Base-by-base conservation (phyloP, 2,888 invertebrate genomes). In the Drosophila yooni region DNA sequence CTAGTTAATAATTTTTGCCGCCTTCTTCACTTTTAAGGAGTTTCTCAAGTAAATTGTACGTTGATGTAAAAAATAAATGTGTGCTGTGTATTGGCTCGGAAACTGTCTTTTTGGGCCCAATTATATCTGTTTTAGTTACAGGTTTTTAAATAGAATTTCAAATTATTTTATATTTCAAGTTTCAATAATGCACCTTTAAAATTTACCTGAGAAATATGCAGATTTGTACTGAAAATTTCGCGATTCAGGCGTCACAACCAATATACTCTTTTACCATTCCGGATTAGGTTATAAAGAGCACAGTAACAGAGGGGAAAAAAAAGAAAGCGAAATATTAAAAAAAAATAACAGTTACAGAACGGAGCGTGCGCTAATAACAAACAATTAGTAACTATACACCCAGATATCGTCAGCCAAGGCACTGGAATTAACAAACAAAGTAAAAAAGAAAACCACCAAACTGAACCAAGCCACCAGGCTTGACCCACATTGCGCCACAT, bases 311-410 rank as follows among this genome's bases (percentile, higher is more conserved):
- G 46, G 2, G 15, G 8, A 25, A 46, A 46, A 18, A 10, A 38
- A 54, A 36, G 29, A n/a, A 38, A 46, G 25, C n/a, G 10, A 29
- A 48, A 58, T 10, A n/a, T 40, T 40, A 33, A 29, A 38, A 29
- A 63, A 53, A 56, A 53, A 36, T 73, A 78, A 89, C 88, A 88
- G 88, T 86, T 84, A 88, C 79, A 77, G 88, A 88, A 75, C 82
- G 66, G 70, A 68, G 38, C 34, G 63, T 53, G 73, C 71, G 73
- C 77, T 89, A 87, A 87, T 87, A 87, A 87, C 79, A 89, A 87
- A 83, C 89, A 87, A 89, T 87, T 87, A 89, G 89, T 85, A 85
- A 88, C 85, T 82, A 89, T 80, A 78, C 68, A 34, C 15, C 13
- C 27, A 38, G 54, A 36, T 54, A 25, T 18, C 18, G 54, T 5